These are phyloP conservation scores for Tholera decimalis DNA, from an alignment of 2,888 invertebrate species.

Conservation along the genomic window DNA sequence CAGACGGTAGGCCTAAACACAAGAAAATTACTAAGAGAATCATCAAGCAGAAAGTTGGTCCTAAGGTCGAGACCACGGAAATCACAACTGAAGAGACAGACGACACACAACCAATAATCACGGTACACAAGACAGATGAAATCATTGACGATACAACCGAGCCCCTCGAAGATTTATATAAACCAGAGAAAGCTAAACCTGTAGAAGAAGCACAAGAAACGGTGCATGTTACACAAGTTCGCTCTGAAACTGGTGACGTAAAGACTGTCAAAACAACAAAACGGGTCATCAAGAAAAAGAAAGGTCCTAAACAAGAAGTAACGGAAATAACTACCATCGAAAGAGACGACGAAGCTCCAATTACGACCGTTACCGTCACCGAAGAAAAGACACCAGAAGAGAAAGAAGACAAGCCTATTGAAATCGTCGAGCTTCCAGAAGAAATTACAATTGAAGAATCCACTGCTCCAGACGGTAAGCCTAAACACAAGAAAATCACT, in stretches of 20 bases:
- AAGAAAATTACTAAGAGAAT: slow-evolving; percentile 51
- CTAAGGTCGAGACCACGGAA: slow-evolving; percentile 62
- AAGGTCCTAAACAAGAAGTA: slow-evolving; percentile 37
- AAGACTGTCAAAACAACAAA: slow-evolving; percentile 38
- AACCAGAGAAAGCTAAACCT: slow-evolving; percentile 28
- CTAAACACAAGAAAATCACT: slow-evolving; percentile 20
- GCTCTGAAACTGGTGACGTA: slow-evolving; percentile 40
- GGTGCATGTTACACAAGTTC: slow-evolving; percentile 62
- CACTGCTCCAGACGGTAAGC: slow-evolving; percentile 32
- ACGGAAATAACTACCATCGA: slow-evolving; percentile 48
- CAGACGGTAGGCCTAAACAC: no score
- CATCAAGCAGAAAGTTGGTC: slow-evolving; percentile 64
- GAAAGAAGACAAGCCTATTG: background rate
- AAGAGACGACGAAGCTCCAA: slow-evolving; percentile 46
- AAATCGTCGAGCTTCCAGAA: slow-evolving; percentile 40
- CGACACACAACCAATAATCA: slow-evolving; percentile 61
- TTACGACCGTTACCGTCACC: slow-evolving; percentile 40
- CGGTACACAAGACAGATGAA: slow-evolving; percentile 72
- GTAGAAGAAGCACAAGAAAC: slow-evolving; percentile 63
- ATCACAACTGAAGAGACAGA: slow-evolving; percentile 47
- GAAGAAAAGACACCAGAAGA: slow-evolving; percentile 23
- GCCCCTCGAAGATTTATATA: slow-evolving; percentile 53
- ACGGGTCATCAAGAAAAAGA: slow-evolving; percentile 48
- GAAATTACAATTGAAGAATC: slow-evolving; percentile 37
- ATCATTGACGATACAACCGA: slow-evolving; percentile 66